Base-by-base conservation (phyloP, 2,113 vertebrate genomes). In the Chascanopsetta lugubris region DNA sequence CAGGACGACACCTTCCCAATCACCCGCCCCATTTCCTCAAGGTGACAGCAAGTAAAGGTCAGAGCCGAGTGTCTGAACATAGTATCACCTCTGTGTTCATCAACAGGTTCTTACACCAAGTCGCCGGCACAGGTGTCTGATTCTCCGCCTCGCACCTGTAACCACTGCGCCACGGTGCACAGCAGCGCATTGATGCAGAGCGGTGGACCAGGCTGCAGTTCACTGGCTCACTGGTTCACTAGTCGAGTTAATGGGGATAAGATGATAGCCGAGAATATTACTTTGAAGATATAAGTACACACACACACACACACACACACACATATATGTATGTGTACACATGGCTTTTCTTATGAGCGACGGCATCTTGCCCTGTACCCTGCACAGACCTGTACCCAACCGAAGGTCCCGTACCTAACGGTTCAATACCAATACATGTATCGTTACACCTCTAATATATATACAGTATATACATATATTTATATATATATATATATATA, bases 21-120 rank as follows among this genome's bases (percentile, higher is more conserved):
- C 82, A 79, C 61, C 54, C 72, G 70, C 56, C 61, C 76, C 73
- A 72, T 87, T 83, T 85, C 64, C 72, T 78, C 67, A 82, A 80
- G 79, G 77, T 78, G 77, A 40, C 9, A 29, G 25, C 11, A 17
- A n/a, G n/a, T 63, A 74, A 73, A 79, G 75, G 76, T 83, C 76
- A 61, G 55, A 26, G 51, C 67, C 42, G 40, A 38, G 34, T 55
- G 34, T 78, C 58, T 20, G 46, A 21, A 67, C 15, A 55, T 53
- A 48, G 40, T 73, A 29, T 61, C 54, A 62, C 70, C 54, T 61
- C 13, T 24, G 60, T 36, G 59, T 63, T 11, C 45, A 79, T 79
- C 79, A 77, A 69, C 70, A 77, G 38, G 47, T 76, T 71, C 75
- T 77, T 61, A 72, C n/a, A n/a, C 56, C 2, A 64, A 47, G 61